Evolutionary conservation across 2,797 vertebrate genomes (phyloP).

Genomic region (Peromyscus nudipes): DNA sequence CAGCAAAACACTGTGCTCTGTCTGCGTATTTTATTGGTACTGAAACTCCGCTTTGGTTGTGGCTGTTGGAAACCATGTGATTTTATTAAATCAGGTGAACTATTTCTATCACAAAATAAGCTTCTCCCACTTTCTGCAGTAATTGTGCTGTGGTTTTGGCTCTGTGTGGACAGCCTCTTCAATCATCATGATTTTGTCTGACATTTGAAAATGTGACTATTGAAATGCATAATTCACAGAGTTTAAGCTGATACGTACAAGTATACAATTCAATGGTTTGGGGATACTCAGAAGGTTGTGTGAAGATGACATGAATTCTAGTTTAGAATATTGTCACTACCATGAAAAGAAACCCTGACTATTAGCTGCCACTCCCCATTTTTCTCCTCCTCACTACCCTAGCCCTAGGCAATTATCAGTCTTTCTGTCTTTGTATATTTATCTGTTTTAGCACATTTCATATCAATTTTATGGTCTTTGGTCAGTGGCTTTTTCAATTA

Average conservation of each 20-base stretch:
- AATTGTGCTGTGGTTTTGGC: background rate
- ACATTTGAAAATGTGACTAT: background rate
- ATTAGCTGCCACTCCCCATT: background rate
- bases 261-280: background rate
- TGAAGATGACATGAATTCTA: background rate
- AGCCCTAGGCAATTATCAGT: background rate
- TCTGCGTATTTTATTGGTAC: slow-evolving; percentile 45
- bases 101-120: background rate
- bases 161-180: background rate
- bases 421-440: background rate
- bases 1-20: slow-evolving; percentile 66
- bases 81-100: background rate
- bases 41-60: background rate
- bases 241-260: background rate
- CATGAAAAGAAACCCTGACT: background rate
- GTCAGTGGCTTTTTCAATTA: background rate
- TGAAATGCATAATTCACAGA: background rate
- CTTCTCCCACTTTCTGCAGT: background rate
- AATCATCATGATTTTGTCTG: background rate
- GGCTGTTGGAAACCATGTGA: background rate
- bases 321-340: background rate
- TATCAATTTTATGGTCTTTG: background rate
- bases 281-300: background rate
- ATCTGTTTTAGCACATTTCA: background rate
- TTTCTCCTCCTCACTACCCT: accelerated